These are phyloP conservation scores for Trissonchulus sp. DNA, from an alignment of 2,888 invertebrate genomes.

Conservation along the genomic window DNA sequence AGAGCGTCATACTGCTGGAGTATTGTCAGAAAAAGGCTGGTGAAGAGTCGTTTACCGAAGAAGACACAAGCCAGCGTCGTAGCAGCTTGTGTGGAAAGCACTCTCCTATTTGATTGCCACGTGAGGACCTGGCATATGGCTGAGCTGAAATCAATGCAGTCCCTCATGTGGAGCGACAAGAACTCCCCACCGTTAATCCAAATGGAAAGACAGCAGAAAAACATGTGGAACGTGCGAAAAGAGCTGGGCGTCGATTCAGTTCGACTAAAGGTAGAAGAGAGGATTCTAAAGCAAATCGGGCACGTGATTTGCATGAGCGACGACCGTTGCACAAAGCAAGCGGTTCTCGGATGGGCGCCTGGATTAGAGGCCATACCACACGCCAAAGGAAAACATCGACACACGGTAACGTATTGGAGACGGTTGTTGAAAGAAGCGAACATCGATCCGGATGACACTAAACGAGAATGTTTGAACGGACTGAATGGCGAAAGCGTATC, in stretches of 20 bases:
- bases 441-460: no score
- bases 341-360: no score
- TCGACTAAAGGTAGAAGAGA: not conserved
- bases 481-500: no score
- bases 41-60: conserved; percentile 1
- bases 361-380: no score
- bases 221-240: conserved; percentile 5
- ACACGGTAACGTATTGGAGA: no score
- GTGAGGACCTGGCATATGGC: conserved; percentile 11
- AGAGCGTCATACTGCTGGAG: not conserved
- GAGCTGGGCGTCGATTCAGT: conserved; percentile 8
- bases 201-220: not conserved
- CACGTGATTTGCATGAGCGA: not conserved
- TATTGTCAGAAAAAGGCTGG: not conserved
- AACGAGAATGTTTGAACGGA: no score
- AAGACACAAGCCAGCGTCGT: conserved; percentile 7
- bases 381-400: no score
- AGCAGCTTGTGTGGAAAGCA: conserved; percentile 3
- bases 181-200: not conserved
- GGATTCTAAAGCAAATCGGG: conserved; percentile 1
- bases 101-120: conserved; percentile 13
- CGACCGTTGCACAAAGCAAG: not conserved
- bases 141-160: conserved; percentile 1
- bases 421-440: no score
- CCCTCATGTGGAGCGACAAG: conserved; percentile 14